phyloP scores from a whole-genome alignment of 2,113 vertebrate species.

The Cavia aperea region DNA sequence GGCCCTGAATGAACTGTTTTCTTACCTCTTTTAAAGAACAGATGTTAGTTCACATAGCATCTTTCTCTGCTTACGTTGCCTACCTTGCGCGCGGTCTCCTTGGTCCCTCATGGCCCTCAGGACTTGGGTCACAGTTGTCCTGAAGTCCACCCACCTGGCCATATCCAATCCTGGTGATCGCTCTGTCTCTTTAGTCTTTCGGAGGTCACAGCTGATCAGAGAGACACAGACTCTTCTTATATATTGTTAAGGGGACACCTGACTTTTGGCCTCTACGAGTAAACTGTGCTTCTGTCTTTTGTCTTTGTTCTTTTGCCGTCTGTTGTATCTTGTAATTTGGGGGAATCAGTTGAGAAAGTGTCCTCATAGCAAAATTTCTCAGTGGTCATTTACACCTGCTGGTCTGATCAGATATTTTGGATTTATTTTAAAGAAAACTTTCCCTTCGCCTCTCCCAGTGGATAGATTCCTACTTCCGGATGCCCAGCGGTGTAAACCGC shows the following conservation, averaged over 20 bases:
- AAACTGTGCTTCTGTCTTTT: background rate
- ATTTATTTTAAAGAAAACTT: background rate
- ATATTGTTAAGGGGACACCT: background rate
- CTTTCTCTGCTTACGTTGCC: background rate
- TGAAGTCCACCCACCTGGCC: background rate
- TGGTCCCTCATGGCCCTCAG: background rate
- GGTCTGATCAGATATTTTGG: background rate
- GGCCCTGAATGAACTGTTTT: background rate
- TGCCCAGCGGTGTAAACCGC: too few relatives aligned
- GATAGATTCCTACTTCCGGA: background rate
- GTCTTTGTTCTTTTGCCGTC: background rate
- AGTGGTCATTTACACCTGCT: background rate
- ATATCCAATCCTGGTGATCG: background rate
- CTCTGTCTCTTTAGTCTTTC: background rate
- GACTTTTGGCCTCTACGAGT: background rate
- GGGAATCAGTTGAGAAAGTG: background rate
- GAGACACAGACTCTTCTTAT: background rate
- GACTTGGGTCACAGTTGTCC: too few relatives aligned
- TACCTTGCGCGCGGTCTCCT: background rate
- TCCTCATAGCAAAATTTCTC: background rate
- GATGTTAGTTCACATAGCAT: background rate
- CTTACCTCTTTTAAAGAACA: background rate
- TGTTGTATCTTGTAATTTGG: background rate
- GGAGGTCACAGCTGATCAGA: background rate
- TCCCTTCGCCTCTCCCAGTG: background rate